Base-by-base conservation (phyloP, 2,797 vertebrate genomes). In the Tachyglossus aculeatus region DNA sequence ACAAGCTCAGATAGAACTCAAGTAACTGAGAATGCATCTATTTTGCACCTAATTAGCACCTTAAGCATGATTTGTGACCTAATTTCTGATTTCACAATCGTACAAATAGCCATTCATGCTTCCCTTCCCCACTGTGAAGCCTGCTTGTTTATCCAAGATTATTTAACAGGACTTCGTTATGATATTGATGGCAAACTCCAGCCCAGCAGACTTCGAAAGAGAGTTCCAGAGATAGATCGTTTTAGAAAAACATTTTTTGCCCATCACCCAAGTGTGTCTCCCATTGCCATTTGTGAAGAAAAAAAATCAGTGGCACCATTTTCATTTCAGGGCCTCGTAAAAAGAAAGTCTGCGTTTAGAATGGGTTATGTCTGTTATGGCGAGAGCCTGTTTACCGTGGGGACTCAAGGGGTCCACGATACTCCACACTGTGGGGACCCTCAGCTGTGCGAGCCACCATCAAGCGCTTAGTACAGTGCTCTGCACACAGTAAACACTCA, bases 61-160 rank as follows among this genome's bases (percentile, higher is more conserved):
- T 31, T 60, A 61, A 71, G 56, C 61, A 44, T 16, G 15, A 25
- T 73, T 61, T 74, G 56, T 56, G 70, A 67, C 50, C 47, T 63
- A 66, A 75, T 65, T 43, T 71, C 31, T 78, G 82, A 55, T 81
- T 88, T 86, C 77, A 80, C 72, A 53, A 45, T 39, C 73, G 77
- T 56, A 62, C 38, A 63, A 80, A 80, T 0, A 2, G 62, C 78
- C 63, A 32, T 10, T 22, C 11, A 74, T 25, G 67, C 19, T 72
- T 83, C 73, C 60, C 29, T 47, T 64, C 68, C 47, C 22, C 29
- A 4, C 21, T 60, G 37, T 64, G n/a, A 38, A 44, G 13, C 25
- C 18, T 81, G 5, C 73, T 80, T 62, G 5, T 74, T 80, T 62
- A 36, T 77, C 71, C 72, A 75, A 74, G 75, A 53, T 62, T 62